Percentiles rank a stretch among this genome's conserved stretches.
phyloP scores from a whole-genome alignment of 64 coral and sea anemone genomes.

The Stichodactyla helianthus region DNA sequence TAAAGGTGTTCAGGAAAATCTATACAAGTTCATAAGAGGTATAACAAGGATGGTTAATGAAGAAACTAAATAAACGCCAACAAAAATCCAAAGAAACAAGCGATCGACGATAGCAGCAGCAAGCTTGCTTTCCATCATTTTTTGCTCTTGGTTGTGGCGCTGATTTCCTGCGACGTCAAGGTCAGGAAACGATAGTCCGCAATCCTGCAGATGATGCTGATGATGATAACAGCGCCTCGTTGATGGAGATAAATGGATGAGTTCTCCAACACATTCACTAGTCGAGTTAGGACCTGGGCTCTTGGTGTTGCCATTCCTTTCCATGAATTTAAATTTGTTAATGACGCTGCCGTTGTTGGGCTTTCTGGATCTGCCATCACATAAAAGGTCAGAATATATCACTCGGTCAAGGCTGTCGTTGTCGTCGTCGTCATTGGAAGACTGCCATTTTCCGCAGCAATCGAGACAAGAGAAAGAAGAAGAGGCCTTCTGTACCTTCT shows the following conservation, averaged over 20 bases:
- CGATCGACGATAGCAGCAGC: conserved; percentile 76
- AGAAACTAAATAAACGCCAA: conserved; percentile 39
- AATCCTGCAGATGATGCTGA: neutral
- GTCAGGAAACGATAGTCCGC: neutral
- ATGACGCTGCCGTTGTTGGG: neutral
- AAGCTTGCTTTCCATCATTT: conserved; percentile 41
- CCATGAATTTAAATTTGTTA: neutral
- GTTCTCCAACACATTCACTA: neutral
- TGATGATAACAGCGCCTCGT: neutral
- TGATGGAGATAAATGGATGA: neutral
- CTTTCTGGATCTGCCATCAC: neutral
- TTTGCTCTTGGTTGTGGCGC: conserved; percentile 44
- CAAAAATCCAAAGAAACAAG: conserved; percentile 65
- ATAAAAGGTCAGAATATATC: neutral
- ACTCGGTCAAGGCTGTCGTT: neutral
- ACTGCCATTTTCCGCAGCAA: neutral
- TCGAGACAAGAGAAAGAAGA: neutral
- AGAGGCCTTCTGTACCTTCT: neutral
- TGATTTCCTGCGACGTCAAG: neutral
- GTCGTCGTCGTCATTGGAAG: neutral
- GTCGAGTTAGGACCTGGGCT: neutral
- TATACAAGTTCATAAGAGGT: conserved; percentile 17
- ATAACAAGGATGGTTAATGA: conserved; percentile 52
- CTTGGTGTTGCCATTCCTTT: neutral
- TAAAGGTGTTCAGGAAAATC: neutral